Evolutionary conservation across 2,888 invertebrate genomes (phyloP), one percentile per base, ranked within the genome.

Genomic region (Leucophora obtusa): DNA sequence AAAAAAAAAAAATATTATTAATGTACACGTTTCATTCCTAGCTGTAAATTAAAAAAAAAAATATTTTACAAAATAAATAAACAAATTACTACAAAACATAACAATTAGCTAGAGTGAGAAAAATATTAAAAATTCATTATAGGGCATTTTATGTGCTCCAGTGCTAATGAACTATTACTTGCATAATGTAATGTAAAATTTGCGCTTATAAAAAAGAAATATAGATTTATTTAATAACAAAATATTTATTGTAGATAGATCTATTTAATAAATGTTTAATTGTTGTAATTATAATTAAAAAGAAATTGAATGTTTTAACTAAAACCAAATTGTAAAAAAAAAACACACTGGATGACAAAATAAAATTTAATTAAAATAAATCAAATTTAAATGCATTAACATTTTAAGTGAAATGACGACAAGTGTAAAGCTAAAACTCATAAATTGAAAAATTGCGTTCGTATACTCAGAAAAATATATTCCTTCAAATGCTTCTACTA

Each of bases 71-170:
- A n/a, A 59, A 17, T 8, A 63, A 51, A 56, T 50, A 21, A 14
- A 18, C 1, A 47, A 56, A 63, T 5, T 18, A 63, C 10, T 35
- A 69, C 10, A 11, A 43, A 66, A 65, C 38, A 18, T 58, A 59
- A 81, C 73, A 78, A 82, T 78, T 82, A 63, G 70, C 38, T 78
- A 66, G 82, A 82, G 74, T 78, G 82, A 78, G 78, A 78, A 53
- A 28, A 56, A 65, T 63, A 53, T 53, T 51, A 60, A 65, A 53
- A 60, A 73, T 15, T 35, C 11, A 63, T 73, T 65, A 56, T 54
- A 24, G 54, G 15, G 56, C n/a, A 58, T 68, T 59, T 62, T 65
- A 59, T 63, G n/a, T 51, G 15, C 60, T 71, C 38, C 2, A 53
- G 63, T 74, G 33, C 17, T 38, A 47, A 62, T 47, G 14, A 47